Percentiles rank a stretch among this genome's conserved stretches.
These are phyloP conservation scores for Glareola pratincola DNA, from an alignment of 2,113 vertebrate species.

Conservation along the genomic window DNA sequence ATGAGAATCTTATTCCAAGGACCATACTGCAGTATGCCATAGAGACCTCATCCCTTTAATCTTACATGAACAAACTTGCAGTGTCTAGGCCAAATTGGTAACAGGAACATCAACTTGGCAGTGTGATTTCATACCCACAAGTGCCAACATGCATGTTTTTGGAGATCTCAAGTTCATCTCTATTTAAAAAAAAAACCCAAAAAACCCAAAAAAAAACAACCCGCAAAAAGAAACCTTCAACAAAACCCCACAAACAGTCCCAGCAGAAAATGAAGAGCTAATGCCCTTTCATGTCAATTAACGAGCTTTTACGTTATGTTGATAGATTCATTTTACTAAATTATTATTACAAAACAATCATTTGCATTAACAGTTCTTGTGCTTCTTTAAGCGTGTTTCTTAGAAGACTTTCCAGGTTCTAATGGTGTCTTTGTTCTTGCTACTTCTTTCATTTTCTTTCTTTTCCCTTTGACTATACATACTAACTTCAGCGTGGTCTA, in stretches of 20 bases:
- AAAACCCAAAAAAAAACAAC: no score
- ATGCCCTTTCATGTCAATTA: neutral
- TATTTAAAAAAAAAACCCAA: neutral
- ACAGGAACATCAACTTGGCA: neutral
- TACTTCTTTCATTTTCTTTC: constrained; percentile 3
- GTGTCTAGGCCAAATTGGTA: constrained; percentile 19
- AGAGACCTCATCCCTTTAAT: constrained; percentile 59
- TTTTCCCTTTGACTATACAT: neutral
- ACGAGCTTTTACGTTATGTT: neutral
- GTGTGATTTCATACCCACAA: neutral
- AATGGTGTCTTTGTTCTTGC: constrained; percentile 25
- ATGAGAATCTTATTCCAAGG: constrained; percentile 70
- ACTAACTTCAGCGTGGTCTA: neutral
- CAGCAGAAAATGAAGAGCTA: neutral
- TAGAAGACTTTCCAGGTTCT: constrained; percentile 29
- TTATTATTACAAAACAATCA: constrained; percentile 5
- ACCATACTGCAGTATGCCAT: constrained; percentile 37
- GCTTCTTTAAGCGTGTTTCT: neutral
- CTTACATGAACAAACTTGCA: constrained; percentile 49
- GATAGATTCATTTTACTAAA: neutral
- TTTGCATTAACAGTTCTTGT: constrained; percentile 25
- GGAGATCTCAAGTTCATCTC: neutral
- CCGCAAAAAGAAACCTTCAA: neutral
- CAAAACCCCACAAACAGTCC: neutral
- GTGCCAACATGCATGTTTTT: neutral